phyloP scores from a whole-genome alignment of 92 coral and sea anemone species.

The Heliopora coerulea region DNA sequence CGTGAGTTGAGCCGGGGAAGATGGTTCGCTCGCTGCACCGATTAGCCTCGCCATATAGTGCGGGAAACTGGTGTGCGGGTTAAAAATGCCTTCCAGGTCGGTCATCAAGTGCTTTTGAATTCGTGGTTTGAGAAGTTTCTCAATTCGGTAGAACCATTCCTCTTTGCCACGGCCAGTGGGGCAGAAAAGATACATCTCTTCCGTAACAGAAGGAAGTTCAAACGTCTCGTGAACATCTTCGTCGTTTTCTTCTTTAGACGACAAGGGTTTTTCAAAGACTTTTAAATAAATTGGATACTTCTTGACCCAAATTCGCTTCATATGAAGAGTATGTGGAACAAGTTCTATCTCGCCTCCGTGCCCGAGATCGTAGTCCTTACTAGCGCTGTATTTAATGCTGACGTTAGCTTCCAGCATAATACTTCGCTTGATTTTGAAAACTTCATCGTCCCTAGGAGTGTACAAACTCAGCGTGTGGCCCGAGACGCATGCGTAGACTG shows the following conservation, averaged over 20 bases:
- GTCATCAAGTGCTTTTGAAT: background rate
- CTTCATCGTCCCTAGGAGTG: constrained; percentile 64
- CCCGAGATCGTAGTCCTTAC: constrained; percentile 61
- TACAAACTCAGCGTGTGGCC: constrained; percentile 70
- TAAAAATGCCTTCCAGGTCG: constrained; percentile 16
- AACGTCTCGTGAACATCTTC: background rate
- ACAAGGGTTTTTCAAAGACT: constrained; percentile 20
- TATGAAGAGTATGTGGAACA: constrained; percentile 64
- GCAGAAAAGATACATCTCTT: constrained; percentile 43
- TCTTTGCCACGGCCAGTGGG: constrained; percentile 94
- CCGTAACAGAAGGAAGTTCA: constrained; percentile 25
- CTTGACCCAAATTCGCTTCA: constrained; percentile 86
- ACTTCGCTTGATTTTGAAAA: constrained; percentile 70
- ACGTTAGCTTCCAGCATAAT: constrained; percentile 58
- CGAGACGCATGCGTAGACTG: constrained; percentile 68
- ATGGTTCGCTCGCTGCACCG: constrained; percentile 47
- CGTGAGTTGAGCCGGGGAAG: constrained; percentile 72
- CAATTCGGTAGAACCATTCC: constrained; percentile 70
- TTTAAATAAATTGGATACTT: constrained; percentile 68
- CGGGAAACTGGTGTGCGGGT: constrained; percentile 61
- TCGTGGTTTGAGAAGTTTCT: constrained; percentile 28
- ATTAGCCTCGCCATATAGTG: constrained; percentile 83
- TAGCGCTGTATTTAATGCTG: constrained; percentile 52
- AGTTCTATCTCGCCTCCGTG: constrained; percentile 69
- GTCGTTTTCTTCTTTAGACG: background rate